phyloP scores from a whole-genome alignment of 2,113 vertebrate genomes.

The Dendrocopos noguchii region DNA sequence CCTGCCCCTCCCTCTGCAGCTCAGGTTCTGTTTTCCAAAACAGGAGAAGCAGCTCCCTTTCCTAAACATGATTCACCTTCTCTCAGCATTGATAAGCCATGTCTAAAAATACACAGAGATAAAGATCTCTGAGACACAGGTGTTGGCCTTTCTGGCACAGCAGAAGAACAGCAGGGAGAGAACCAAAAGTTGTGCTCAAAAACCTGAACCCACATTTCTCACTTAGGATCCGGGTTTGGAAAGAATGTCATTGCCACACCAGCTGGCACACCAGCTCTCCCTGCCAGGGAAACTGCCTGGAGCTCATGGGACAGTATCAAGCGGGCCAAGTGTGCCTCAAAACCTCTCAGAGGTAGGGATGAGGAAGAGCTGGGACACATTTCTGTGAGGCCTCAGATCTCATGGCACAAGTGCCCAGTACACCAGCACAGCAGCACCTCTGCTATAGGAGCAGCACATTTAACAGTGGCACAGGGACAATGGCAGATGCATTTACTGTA shows the following conservation, averaged over 20 bases:
- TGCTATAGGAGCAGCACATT: background rate
- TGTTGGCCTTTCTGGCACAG: background rate
- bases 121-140: background rate
- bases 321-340: fast-evolving
- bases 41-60: background rate
- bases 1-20: background rate
- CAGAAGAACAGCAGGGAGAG: background rate
- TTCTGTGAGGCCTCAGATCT: no score
- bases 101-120: slow-evolving; percentile 11
- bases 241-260: background rate
- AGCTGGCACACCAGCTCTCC: background rate
- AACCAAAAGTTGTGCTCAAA: background rate
- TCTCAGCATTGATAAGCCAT: background rate
- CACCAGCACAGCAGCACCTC: background rate
- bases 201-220: fast-evolving
- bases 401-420: background rate
- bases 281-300: background rate
- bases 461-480: fast-evolving
- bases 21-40: background rate
- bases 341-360: fast-evolving
- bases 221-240: background rate
- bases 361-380: background rate
- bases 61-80: background rate
- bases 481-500: fast-evolving
- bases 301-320: fast-evolving